Evolutionary conservation across 2,888 invertebrate species (phyloP).

Genomic region (Drosophila hamatofila): DNA sequence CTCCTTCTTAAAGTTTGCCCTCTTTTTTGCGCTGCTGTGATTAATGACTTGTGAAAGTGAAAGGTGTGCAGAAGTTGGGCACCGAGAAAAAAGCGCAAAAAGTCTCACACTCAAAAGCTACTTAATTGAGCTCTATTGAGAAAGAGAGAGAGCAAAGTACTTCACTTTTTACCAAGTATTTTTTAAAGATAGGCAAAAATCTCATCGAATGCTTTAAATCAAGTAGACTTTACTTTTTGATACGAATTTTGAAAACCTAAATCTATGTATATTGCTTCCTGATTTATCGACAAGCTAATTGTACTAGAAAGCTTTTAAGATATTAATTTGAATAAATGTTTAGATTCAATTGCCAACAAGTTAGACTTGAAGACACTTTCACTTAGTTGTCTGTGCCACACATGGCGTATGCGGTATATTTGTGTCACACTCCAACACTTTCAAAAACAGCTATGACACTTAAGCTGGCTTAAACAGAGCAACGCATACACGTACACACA

Average conservation of each 20-base stretch:
- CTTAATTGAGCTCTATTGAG: constrained; percentile 63
- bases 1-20: constrained; percentile 25
- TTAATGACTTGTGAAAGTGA: constrained; percentile 76
- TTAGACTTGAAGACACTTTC: neutral
- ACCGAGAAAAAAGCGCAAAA: constrained; percentile 2
- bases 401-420: constrained; percentile 26
- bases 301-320: constrained; percentile 1
- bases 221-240: neutral
- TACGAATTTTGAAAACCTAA: too few species aligned
- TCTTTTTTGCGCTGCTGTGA: constrained; percentile 47
- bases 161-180: constrained; percentile 12
- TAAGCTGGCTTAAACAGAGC: constrained; percentile 17
- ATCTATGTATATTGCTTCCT: too few species aligned
- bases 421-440: constrained; percentile 8
- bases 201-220: neutral
- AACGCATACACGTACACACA: neutral
- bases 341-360: constrained; percentile 7
- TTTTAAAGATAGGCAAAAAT: neutral
- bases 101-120: constrained; percentile 23
- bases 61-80: constrained; percentile 58
- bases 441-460: constrained; percentile 21
- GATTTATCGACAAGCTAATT: too few species aligned
- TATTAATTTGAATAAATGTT: constrained; percentile 2
- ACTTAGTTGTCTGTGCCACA: neutral
- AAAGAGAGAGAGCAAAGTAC: constrained; percentile 25